Percentiles rank a stretch among this genome's conserved stretches.
Conservation (phyloP, 2,888 invertebrate genomes). For the Leucophenga montana region DNA sequence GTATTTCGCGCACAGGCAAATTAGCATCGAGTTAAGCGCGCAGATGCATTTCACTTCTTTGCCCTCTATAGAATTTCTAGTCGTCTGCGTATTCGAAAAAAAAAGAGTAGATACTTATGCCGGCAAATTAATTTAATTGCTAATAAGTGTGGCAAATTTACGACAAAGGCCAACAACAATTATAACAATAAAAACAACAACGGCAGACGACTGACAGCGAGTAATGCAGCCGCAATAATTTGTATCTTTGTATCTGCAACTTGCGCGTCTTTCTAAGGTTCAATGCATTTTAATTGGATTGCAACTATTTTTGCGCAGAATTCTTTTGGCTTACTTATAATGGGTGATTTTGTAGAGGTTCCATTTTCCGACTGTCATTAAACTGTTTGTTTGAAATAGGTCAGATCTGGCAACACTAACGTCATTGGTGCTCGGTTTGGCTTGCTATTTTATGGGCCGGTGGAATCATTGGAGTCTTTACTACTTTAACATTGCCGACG, state of each 20-base stretch:
- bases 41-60: no score
- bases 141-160: constrained; percentile 60
- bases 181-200: no score
- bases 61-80: constrained; percentile 29
- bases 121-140: constrained; percentile 71
- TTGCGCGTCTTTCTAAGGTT: constrained; percentile 52
- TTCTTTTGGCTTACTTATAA: no score
- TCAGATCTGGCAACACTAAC: no score
- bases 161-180: constrained; percentile 26
- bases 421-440: no score
- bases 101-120: constrained; percentile 50
- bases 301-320: constrained; percentile 6
- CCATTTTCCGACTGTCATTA: no score
- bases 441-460: no score
- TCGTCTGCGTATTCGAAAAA: constrained; percentile 69
- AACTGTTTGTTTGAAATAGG: no score
- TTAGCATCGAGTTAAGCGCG: constrained; percentile 1
- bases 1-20: constrained; percentile 56
- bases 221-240: constrained; percentile 43
- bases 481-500: no score
- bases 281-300: constrained; percentile 72
- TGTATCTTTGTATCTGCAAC: constrained; percentile 38
- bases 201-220: constrained; percentile 7
- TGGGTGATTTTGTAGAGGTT: no score
- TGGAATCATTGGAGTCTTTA: no score